Evolutionary conservation across 2,888 invertebrate genomes (phyloP).

Genomic region (Tetragnatha montana): DNA sequence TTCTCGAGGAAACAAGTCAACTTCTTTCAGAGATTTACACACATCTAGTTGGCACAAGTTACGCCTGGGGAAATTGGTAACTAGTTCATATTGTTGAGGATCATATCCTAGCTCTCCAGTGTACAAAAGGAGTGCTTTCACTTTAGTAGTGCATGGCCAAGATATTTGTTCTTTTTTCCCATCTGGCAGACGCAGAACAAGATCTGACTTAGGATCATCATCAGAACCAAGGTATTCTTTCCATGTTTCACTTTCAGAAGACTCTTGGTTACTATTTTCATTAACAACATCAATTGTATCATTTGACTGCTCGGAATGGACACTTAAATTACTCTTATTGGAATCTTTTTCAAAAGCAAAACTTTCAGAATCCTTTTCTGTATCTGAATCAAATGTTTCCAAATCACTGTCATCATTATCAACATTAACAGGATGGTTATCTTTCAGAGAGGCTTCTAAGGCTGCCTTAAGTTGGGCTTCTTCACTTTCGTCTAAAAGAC

Average conservation of each 20-base stretch:
- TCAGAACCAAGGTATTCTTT: slow-evolving; percentile 55
- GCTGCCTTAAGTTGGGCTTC: slow-evolving; percentile 78
- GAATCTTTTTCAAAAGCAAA: slow-evolving; percentile 46
- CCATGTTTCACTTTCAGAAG: slow-evolving; percentile 28
- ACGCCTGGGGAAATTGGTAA: slow-evolving; percentile 77
- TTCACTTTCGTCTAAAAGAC: slow-evolving; percentile 75
- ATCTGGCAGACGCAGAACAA: slow-evolving; percentile 77
- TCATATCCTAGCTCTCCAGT: slow-evolving; percentile 76
- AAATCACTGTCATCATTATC: slow-evolving; percentile 75
- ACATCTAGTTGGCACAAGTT: slow-evolving; percentile 76
- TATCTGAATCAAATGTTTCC: slow-evolving; percentile 76
- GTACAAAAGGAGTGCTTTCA: slow-evolving; percentile 76
- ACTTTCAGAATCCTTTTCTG: slow-evolving; percentile 73
- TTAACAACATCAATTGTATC: slow-evolving; percentile 68
- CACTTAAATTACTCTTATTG: slow-evolving; percentile 25
- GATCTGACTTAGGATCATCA: slow-evolving; percentile 75
- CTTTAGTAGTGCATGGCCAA: slow-evolving; percentile 76
- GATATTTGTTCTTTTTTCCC: slow-evolving; percentile 76
- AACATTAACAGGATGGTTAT: slow-evolving; percentile 70
- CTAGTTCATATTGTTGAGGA: slow-evolving; percentile 76
- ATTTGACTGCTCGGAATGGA: slow-evolving; percentile 63
- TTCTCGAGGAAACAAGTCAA: slow-evolving; percentile 77
- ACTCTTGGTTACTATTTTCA: slow-evolving; percentile 32
- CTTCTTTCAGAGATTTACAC: slow-evolving; percentile 75
- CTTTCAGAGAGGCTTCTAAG: slow-evolving; percentile 77